Evolutionary conservation across 2,888 invertebrate species (phyloP).

Genomic region (Melipona bicolor): DNA sequence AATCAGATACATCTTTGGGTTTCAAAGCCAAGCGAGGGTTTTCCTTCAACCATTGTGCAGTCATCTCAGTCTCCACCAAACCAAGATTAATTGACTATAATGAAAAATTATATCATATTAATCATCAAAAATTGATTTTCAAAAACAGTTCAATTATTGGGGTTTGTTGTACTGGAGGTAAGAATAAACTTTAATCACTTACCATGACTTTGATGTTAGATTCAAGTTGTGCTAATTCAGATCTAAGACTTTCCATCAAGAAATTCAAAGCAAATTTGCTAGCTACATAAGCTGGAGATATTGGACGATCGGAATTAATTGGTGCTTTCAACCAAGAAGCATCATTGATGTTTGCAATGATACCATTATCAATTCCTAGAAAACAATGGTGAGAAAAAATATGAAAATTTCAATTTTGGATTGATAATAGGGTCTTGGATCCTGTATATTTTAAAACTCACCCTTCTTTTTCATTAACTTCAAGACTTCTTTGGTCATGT

Average conservation of each 20-base stretch:
- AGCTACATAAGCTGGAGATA: constrained; percentile 80
- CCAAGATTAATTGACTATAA: constrained; percentile 88
- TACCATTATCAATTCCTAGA: constrained; percentile 62
- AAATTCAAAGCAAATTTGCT: constrained; percentile 84
- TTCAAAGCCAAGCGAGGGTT: constrained; percentile 75
- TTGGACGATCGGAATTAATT: constrained; percentile 47
- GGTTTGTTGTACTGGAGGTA: neutral
- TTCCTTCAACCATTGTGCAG: constrained; percentile 71
- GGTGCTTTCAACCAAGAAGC: constrained; percentile 49
- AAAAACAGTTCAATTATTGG: neutral
- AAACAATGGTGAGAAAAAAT: neutral
- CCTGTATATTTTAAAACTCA: constrained; percentile 4
- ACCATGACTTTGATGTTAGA: constrained; percentile 81
- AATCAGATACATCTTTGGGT: constrained; percentile 82
- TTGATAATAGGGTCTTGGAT: neutral
- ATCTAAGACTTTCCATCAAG: constrained; percentile 83
- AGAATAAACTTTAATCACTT: constrained; percentile 41
- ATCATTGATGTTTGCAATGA: constrained; percentile 73
- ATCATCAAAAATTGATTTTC: neutral
- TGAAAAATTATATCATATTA: neutral
- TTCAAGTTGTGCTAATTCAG: constrained; percentile 81
- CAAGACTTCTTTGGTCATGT: constrained; percentile 66
- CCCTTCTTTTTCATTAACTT: constrained; percentile 72
- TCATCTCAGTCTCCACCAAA: constrained; percentile 86
- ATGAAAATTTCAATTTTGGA: neutral